Conservation (phyloP, 2,797 vertebrate species). For the Oryzias dopingdopingensis region DNA sequence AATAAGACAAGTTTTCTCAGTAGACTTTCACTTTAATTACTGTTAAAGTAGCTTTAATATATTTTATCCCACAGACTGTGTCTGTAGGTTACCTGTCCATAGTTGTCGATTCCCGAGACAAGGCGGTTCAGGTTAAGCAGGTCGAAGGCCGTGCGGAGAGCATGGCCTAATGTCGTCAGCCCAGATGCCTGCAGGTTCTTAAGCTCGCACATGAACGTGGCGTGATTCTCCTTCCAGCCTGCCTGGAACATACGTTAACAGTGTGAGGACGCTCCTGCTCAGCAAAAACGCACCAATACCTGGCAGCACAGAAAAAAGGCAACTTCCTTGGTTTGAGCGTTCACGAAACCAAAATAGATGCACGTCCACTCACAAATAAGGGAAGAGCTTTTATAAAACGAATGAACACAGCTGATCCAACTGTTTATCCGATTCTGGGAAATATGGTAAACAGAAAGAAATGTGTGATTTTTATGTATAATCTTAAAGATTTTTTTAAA, state of each 20-base stretch:
- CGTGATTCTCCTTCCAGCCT: conserved; percentile 98
- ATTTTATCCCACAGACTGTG: too few species aligned
- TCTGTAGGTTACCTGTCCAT: conserved; percentile 87
- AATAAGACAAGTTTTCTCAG: too few species aligned
- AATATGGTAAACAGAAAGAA: too few species aligned
- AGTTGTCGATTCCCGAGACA: conserved; percentile 99
- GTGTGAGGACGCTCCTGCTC: neutral
- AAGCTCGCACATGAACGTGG: conserved; percentile 98
- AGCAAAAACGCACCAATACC: conserved; percentile 2
- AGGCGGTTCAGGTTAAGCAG: conserved; percentile 98
- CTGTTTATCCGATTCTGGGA: too few species aligned
- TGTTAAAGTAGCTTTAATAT: too few species aligned
- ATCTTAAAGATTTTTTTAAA: too few species aligned
- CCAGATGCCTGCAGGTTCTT: conserved; percentile 98
- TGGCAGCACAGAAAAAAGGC: neutral
- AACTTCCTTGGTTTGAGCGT: conserved; percentile 1
- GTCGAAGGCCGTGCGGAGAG: conserved; percentile 94
- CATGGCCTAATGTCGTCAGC: conserved; percentile 92
- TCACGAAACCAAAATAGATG: conserved; percentile 33
- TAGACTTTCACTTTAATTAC: too few species aligned
- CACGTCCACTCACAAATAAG: conserved; percentile 24
- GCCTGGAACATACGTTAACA: conserved; percentile 79
- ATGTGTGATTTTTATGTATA: too few species aligned
- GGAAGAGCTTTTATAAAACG: conserved; percentile 23
- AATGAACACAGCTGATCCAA: too few species aligned